A percentile compares a stretch with the other conserved stretches of the same genome.
phyloP scores from a whole-genome alignment of 2,113 vertebrate species.

The Stigmatopora argus region DNA sequence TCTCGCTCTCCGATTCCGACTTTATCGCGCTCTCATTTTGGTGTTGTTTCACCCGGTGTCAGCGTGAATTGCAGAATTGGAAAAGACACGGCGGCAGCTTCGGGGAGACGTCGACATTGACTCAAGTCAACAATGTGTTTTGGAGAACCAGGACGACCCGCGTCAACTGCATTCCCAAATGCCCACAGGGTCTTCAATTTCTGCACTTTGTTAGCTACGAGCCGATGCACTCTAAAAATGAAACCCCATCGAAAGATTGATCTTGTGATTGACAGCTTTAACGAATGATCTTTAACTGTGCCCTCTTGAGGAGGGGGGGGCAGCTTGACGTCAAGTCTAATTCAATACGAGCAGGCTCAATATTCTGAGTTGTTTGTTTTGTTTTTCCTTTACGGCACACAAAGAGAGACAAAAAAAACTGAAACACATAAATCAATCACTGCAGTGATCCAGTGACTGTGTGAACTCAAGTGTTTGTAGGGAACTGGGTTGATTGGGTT shows the following conservation, averaged over 20 bases:
- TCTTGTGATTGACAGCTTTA: conserved; percentile 50
- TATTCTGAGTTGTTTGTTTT: conserved; percentile 28
- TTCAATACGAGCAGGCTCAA: conserved; percentile 39
- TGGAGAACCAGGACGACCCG: background rate
- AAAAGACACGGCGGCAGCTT: conserved; percentile 36
- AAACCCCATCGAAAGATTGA: conserved; percentile 46
- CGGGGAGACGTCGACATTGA: conserved; percentile 6
- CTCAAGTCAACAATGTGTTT: conserved; percentile 11
- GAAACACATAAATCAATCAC: conserved; percentile 50
- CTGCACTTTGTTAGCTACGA: conserved; percentile 19
- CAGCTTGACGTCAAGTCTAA: conserved; percentile 35
- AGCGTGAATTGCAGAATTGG: conserved; percentile 37
- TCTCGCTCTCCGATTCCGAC: conserved; percentile 35
- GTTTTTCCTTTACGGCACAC: conserved; percentile 20
- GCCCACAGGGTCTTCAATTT: conserved; percentile 23
- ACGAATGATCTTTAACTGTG: conserved; percentile 48
- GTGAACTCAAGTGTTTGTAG: conserved; percentile 65
- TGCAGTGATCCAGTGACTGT: conserved; percentile 63
- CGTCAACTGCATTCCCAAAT: conserved; percentile 10
- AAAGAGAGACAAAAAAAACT: conserved; percentile 22
- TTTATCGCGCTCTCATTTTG: conserved; percentile 54
- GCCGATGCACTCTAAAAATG: conserved; percentile 48
- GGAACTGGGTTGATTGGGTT: conserved; percentile 67
- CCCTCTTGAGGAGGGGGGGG: conserved; percentile 20
- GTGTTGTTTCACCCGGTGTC: conserved; percentile 30